Percentiles rank a stretch among this genome's conserved stretches.
Conservation (phyloP, 2,888 invertebrate genomes). For the Cyaniris semiargus region DNA sequence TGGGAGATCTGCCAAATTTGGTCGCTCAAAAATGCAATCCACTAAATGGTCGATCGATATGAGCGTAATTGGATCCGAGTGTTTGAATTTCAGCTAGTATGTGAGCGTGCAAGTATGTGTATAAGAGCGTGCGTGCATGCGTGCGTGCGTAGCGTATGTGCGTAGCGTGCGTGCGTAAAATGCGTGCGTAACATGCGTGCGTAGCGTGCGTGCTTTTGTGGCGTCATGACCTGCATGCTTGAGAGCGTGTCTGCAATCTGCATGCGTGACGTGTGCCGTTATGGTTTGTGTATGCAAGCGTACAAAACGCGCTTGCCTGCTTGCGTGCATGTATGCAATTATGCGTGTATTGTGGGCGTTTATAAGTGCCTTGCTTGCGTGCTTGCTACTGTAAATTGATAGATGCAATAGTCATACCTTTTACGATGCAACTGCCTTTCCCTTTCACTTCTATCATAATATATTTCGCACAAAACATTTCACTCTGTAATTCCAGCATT, state of each 20-base stretch:
- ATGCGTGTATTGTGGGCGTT: too few species aligned
- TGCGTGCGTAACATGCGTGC: too few species aligned
- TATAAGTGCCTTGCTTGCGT: too few species aligned
- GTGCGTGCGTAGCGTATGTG: neutral
- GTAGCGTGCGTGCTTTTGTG: neutral
- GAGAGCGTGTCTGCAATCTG: too few species aligned
- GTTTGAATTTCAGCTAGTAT: neutral
- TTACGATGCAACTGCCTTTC: too few species aligned
- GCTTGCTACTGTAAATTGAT: too few species aligned
- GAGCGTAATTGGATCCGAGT: slow-evolving; percentile 35
- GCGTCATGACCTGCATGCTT: neutral
- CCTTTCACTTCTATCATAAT: neutral
- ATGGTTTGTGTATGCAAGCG: too few species aligned
- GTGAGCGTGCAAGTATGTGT: neutral
- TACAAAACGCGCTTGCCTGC: too few species aligned
- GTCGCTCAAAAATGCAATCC: slow-evolving; percentile 36
- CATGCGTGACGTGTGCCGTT: too few species aligned
- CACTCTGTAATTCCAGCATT: neutral
- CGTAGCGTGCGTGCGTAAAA: too few species aligned
- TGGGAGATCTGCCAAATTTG: slow-evolving; percentile 30
- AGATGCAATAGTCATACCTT: too few species aligned
- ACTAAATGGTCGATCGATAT: slow-evolving; percentile 38
- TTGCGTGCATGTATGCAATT: too few species aligned
- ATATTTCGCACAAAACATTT: neutral
- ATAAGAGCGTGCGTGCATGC: neutral